phyloP scores from a whole-genome alignment of 2,113 vertebrate species.

The Acrocephalus arundinaceus region DNA sequence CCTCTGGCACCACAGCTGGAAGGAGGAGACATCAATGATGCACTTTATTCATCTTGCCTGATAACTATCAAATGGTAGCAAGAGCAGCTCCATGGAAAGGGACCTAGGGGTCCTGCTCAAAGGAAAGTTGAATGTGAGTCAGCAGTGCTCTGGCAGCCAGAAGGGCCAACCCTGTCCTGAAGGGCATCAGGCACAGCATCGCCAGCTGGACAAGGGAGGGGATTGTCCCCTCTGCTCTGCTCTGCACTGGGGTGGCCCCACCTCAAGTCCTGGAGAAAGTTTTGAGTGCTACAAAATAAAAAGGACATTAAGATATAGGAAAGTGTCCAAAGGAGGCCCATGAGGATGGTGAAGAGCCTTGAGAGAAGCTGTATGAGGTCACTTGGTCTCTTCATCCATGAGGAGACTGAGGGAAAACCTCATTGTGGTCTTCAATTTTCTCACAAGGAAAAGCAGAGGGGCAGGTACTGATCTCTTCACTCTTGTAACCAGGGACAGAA shows the following conservation, averaged over 20 bases:
- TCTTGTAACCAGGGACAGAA: background rate
- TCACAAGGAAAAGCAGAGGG: background rate
- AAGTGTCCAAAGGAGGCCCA: background rate
- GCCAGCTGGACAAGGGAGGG: background rate
- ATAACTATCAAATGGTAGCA: background rate
- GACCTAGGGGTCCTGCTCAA: background rate
- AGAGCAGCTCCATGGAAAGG: background rate
- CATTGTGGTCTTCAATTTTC: background rate
- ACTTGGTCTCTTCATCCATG: background rate
- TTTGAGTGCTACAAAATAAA: background rate
- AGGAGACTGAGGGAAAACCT: background rate
- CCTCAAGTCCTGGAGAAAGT: background rate
- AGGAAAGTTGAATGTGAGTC: background rate
- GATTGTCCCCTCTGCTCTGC: background rate
- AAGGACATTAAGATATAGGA: background rate
- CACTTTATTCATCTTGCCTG: background rate
- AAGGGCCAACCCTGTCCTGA: accelerated
- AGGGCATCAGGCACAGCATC: background rate
- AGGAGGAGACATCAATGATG: background rate
- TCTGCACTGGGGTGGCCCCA: background rate
- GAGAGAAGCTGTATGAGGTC: background rate
- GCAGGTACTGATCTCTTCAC: background rate
- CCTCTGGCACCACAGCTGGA: background rate
- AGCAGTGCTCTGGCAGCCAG: background rate
- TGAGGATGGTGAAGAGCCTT: background rate